Evolutionary conservation across 2,113 vertebrate genomes (phyloP), one percentile per base, ranked within the genome.

Genomic region (Butastur rufipennis): DNA sequence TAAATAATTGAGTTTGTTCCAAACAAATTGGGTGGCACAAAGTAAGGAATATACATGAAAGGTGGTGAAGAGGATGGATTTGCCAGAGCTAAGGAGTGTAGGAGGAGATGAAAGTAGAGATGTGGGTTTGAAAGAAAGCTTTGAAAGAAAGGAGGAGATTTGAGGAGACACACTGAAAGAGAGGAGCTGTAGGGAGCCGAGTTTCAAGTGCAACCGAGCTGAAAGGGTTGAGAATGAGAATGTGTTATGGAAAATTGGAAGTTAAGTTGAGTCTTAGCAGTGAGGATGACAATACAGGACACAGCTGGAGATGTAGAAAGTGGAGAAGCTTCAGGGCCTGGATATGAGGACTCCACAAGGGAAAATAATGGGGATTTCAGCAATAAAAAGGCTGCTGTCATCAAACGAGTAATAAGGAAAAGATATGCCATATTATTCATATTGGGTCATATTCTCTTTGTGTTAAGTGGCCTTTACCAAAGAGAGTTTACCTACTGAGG

Each of bases 91-190:
- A 19, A 70, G 63, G 32, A 66, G 90, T 80, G 95, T 97, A 93
- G 97, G 95, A 90, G 97, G 88, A 96, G 96, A 97, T 97, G 91
- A 96, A 97, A 96, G 95, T 42, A 50, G 90, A 92, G 62, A 92
- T 77, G 87, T 58, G 81, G 27, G 84, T 94, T 96, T 96, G 88
- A 94, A 97, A 84, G 83, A 84, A 87, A 86, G 38, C 95, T 97
- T 97, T 97, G 91, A 96, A 97, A 94, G 88, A 86, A 78, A 95
- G 84, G 84, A 67, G 29, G n/a, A 95, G 85, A 88, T 80, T 81
- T 83, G 67, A 77, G 42, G 22, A 95, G 79, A 66, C 70, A 50
- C 21, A 29, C 10, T 53, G 66, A 36, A 75, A 72, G 38, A 78
- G 36, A 86, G 36, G 21, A 93, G 56, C 17, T 2, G 0, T 16